These are phyloP conservation scores for Sebastiscus tertius DNA, from an alignment of 2,797 vertebrate genomes.

Conservation along the genomic window DNA sequence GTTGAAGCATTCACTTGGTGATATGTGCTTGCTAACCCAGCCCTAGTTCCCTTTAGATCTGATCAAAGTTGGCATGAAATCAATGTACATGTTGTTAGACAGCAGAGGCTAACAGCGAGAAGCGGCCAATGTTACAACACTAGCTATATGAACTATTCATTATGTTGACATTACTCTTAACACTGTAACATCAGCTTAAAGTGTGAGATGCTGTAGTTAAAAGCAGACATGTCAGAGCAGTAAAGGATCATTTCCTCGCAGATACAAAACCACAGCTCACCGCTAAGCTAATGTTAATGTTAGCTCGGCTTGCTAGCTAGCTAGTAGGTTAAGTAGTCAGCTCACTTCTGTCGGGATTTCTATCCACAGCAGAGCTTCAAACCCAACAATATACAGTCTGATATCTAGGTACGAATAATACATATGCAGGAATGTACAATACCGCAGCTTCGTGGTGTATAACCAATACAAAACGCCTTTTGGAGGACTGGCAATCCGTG, in stretches of 20 bases:
- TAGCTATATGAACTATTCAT: background rate
- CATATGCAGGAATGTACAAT: constrained; percentile 12
- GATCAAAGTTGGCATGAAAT: constrained; percentile 18
- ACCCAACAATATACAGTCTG: background rate
- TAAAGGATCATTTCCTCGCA: constrained; percentile 54
- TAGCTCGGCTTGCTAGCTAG: constrained; percentile 65
- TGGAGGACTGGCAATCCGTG: constrained; percentile 60
- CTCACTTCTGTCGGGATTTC: constrained; percentile 42
- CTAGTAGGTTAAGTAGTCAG: constrained; percentile 59
- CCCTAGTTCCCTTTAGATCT: background rate
- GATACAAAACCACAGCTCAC: constrained; percentile 30
- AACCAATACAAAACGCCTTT: constrained; percentile 37
- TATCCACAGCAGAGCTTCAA: background rate
- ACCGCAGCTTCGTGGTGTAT: constrained; percentile 42
- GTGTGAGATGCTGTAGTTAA: background rate
- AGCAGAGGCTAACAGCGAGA: constrained; percentile 13
- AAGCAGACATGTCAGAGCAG: constrained; percentile 16
- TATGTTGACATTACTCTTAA: background rate
- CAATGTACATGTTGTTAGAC: background rate
- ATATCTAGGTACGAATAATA: background rate
- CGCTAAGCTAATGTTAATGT: constrained; percentile 52
- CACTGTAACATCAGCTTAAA: fast-evolving
- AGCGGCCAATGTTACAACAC: background rate
- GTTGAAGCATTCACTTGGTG: background rate
- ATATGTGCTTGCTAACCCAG: background rate